Percentiles rank a stretch among this genome's conserved stretches.
Evolutionary conservation across 2,888 invertebrate genomes (phyloP).

Genomic region (Unio delphinus): DNA sequence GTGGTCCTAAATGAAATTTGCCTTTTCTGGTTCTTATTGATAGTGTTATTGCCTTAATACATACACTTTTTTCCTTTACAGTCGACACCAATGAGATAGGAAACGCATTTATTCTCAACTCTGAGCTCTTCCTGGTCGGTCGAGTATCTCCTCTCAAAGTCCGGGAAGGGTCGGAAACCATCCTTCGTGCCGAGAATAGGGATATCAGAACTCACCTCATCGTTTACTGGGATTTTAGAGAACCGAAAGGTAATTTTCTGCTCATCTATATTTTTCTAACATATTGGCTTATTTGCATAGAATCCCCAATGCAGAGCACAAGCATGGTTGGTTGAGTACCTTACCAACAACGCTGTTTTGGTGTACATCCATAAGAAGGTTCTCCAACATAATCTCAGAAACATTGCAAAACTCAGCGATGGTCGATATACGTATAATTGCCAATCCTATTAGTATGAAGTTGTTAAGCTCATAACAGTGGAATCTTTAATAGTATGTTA

Average conservation of each 20-base stretch:
- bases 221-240: conserved; percentile 37
- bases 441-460: too few species aligned
- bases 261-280: background rate
- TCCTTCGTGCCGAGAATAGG: conserved; percentile 38
- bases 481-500: too few species aligned
- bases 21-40: background rate
- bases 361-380: too few species aligned
- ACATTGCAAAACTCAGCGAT: too few species aligned
- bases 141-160: conserved; percentile 26
- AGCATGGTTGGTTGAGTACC: too few species aligned
- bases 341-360: too few species aligned
- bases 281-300: too few species aligned
- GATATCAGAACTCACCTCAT: conserved; percentile 34
- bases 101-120: conserved; percentile 39
- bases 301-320: too few species aligned
- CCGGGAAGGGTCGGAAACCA: conserved; percentile 25
- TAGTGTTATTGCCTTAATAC: background rate
- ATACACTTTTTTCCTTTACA: conserved; percentile 10
- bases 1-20: too few species aligned
- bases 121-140: conserved; percentile 53
- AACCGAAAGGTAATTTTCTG: conserved; percentile 35
- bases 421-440: too few species aligned
- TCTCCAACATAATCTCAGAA: too few species aligned
- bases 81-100: conserved; percentile 32
- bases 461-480: too few species aligned